Evolutionary conservation across 1,140 invertebrate genomes (phyloP).

Genomic region (Tribolium madens): DNA sequence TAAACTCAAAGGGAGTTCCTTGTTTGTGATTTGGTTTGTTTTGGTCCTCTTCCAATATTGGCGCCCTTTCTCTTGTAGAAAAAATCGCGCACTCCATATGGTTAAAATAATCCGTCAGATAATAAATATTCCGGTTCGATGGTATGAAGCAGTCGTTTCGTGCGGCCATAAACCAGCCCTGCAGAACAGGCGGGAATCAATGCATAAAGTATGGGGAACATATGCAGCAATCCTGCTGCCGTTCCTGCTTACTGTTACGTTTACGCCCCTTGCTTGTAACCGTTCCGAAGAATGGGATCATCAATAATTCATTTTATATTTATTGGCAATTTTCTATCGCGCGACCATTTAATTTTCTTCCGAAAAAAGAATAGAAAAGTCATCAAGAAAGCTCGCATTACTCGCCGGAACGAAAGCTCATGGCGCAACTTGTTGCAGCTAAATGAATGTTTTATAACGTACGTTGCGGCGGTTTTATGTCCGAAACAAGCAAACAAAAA

Average conservation of each 20-base stretch:
- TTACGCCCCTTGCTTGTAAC: conserved; percentile 50
- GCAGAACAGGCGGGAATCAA: conserved; percentile 52
- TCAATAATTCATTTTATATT: conserved; percentile 56
- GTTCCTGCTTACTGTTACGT: conserved; percentile 1
- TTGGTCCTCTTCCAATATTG: neutral
- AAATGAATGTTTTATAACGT: conserved; percentile 37
- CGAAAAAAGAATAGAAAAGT: neutral
- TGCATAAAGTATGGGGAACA: conserved; percentile 57
- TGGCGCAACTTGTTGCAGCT: conserved; percentile 28
- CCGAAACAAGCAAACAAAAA: conserved; percentile 31
- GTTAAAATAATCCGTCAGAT: conserved; percentile 22
- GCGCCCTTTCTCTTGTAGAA: neutral
- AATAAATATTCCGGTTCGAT: conserved; percentile 42
- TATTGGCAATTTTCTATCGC: conserved; percentile 42
- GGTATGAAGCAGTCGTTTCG: conserved; percentile 36
- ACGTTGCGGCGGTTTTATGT: conserved; percentile 24
- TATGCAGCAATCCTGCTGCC: conserved; percentile 52
- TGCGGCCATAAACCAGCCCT: conserved; percentile 52
- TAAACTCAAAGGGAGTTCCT: neutral
- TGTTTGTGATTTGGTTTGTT: neutral
- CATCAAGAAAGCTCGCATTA: conserved; percentile 32
- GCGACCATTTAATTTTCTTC: neutral
- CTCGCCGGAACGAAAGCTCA: conserved; percentile 22
- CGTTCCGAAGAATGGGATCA: conserved; percentile 47
- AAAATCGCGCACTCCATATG: neutral